Evolutionary conservation across 2,113 vertebrate genomes (phyloP).

Genomic region (Heterochromis multidens): DNA sequence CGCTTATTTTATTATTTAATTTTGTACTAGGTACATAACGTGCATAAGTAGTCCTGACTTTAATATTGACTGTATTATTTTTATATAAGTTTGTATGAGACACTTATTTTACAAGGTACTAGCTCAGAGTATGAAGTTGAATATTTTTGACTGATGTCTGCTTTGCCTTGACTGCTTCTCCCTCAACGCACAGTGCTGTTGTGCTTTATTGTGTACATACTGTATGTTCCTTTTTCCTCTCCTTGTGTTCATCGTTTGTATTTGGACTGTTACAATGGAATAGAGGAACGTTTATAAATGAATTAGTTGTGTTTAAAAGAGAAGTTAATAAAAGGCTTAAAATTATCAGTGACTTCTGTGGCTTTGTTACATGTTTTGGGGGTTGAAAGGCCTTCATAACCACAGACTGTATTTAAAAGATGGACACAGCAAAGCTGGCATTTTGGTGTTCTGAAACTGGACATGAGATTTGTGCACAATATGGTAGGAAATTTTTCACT

Average conservation of each 20-base stretch:
- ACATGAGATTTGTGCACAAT: not conserved
- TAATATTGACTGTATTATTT: constrained; percentile 45
- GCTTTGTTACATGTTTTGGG: not conserved
- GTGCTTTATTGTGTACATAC: constrained; percentile 26
- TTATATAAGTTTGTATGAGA: constrained; percentile 57
- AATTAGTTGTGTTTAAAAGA: constrained; percentile 57
- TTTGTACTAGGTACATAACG: constrained; percentile 68
- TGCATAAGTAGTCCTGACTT: constrained; percentile 37
- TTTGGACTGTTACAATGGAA: constrained; percentile 54
- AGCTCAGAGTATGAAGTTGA: constrained; percentile 57
- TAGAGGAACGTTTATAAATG: constrained; percentile 54
- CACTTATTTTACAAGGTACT: constrained; percentile 52
- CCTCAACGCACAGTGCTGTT: constrained; percentile 11
- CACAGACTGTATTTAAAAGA: not conserved
- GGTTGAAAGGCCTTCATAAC: fast-evolving
- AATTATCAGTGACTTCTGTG: not conserved
- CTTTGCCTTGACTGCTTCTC: constrained; percentile 25
- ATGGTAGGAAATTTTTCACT: not conserved
- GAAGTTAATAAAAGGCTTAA: constrained; percentile 64
- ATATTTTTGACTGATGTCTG: constrained; percentile 36
- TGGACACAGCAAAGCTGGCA: not conserved
- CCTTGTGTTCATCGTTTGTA: constrained; percentile 44
- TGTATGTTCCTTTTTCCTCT: constrained; percentile 16
- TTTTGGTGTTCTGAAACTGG: fast-evolving
- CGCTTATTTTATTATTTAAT: constrained; percentile 63